Conservation (phyloP, 2,888 invertebrate genomes). For the Tipula vernalis region DNA sequence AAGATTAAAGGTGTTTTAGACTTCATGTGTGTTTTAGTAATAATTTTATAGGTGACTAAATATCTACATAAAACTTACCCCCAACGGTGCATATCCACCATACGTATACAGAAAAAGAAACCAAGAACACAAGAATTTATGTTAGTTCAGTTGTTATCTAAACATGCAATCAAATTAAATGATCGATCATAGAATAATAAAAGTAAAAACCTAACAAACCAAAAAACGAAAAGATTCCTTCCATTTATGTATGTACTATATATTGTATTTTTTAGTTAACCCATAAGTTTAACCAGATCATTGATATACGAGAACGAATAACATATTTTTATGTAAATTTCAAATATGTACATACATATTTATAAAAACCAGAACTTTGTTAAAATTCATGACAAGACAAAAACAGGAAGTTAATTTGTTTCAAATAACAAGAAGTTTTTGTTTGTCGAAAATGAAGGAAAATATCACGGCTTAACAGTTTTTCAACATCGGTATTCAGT, state of each 20-base stretch:
- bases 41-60: not conserved
- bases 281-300: not conserved
- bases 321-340: not conserved
- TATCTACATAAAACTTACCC: not conserved
- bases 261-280: not conserved
- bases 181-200: not conserved
- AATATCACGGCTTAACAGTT: not conserved
- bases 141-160: not conserved
- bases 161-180: not conserved
- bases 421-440: not conserved
- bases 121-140: not conserved
- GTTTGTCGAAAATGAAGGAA: not conserved
- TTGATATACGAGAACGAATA: not conserved
- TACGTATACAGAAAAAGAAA: not conserved
- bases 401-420: constrained; percentile 4
- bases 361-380: not conserved
- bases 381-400: not conserved
- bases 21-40: not conserved
- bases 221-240: not conserved
- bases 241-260: no score
- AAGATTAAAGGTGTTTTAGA: not conserved
- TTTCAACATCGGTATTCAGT: not conserved
- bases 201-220: not conserved
- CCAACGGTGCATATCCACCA: not conserved
- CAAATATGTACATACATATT: not conserved